Evolutionary conservation across 2,113 vertebrate species (phyloP), one percentile per base, ranked within the genome.

Genomic region (Engystomops pustulosus): DNA sequence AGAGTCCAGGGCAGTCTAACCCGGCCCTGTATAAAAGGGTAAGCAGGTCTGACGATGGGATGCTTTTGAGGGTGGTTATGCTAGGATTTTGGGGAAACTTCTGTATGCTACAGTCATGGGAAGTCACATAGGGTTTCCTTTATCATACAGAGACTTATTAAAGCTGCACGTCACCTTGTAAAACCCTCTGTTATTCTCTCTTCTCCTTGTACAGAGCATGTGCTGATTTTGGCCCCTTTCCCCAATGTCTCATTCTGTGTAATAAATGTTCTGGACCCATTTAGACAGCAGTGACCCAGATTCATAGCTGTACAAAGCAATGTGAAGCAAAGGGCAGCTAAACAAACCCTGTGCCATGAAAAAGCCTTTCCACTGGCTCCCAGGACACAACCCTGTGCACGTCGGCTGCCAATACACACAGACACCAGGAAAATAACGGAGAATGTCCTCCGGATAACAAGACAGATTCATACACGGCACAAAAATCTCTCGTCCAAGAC

Each of bases 201-300:
- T 32, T 32, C 30, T 36, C n/a, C 49, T 55, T 58, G 51, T 36
- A 77, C 36, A 55, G 74, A n/a, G 8, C 32, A n/a, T 55, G 49
- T 36, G 49, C 74, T 23, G 49, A 23, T 34, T 77, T 51, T 53
- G 34, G 17, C 51, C 27, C 12, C 74, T 38, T 77, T 53, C 45
- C 34, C 38, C 53, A 32, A 23, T 10, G 32, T 55, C 30, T 77
- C 18, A n/a, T 53, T 53, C 18, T 53, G 30, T 6, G 20, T n/a
- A 77, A 77, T 58, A 77, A 77, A 77, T 34, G 11, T 55, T 15
- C 45, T 12, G 51, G 45, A 34, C 49, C 74, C 49, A 58, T 77
- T 75, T 38, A 77, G 2, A 77, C 74, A 77, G 74, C 74, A 14
- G 32, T 77, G 74, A 77, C 74, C 74, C 74, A 77, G 74, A 77